These are phyloP conservation scores for Shargacucullia verbasci DNA, from an alignment of 2,888 invertebrate genomes.

Conservation along the genomic window DNA sequence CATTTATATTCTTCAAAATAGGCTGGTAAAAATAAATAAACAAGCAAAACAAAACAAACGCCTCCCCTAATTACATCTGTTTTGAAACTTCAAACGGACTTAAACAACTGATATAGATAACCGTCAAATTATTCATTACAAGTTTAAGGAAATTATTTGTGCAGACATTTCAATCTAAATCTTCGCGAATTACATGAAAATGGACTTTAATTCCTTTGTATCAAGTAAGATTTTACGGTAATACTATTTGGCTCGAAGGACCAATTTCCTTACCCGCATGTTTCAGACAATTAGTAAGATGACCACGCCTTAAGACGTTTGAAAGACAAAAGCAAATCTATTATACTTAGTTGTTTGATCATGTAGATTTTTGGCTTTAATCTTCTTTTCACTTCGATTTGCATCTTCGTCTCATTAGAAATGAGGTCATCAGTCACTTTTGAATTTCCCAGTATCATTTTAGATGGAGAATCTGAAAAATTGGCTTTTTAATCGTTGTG, in stretches of 20 bases:
- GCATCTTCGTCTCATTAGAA: not conserved
- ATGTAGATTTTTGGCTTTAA: constrained; percentile 28
- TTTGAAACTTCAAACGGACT: constrained; percentile 29
- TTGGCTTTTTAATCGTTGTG: no score
- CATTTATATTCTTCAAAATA: no score
- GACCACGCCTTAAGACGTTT: constrained; percentile 40
- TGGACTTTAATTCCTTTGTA: not conserved
- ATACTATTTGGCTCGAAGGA: constrained; percentile 14
- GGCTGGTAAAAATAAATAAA: no score
- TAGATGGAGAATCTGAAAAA: not conserved
- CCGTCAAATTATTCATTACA: constrained; percentile 46
- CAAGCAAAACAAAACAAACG: no score
- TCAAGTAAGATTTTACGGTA: constrained; percentile 7
- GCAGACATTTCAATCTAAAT: constrained; percentile 40
- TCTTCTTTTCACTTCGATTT: constrained; percentile 1
- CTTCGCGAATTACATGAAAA: constrained; percentile 1
- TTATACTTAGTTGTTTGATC: constrained; percentile 30
- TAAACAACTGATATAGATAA: constrained; percentile 29
- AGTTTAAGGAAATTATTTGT: constrained; percentile 44
- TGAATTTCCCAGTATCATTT: not conserved
- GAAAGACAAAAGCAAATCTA: constrained; percentile 20
- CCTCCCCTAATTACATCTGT: constrained; percentile 21
- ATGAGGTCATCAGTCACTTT: not conserved
- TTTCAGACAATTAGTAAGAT: constrained; percentile 55
- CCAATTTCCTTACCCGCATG: constrained; percentile 67